Evolutionary conservation across 2,888 invertebrate genomes (phyloP).

Genomic region (Cecidostiba fungosa): DNA sequence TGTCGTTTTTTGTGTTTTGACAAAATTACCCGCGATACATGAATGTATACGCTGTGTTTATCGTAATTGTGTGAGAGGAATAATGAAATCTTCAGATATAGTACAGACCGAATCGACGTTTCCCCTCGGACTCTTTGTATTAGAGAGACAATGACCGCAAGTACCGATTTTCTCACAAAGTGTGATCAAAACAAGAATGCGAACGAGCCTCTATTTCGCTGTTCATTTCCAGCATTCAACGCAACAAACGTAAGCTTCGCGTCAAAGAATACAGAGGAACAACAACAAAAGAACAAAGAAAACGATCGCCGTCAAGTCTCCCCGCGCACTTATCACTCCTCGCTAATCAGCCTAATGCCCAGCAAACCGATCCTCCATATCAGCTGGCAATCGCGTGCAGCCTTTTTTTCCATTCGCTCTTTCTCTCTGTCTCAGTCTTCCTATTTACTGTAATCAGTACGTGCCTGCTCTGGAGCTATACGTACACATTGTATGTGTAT

Average conservation of each 20-base stretch:
- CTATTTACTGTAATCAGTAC: slow-evolving; percentile 33
- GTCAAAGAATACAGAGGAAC: background rate
- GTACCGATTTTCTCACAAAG: background rate
- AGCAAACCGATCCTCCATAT: slow-evolving; percentile 12
- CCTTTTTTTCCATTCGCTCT: background rate
- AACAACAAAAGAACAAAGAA: slow-evolving; percentile 14
- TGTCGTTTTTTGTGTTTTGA: background rate
- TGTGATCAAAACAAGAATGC: too few species aligned
- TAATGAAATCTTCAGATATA: too few species aligned
- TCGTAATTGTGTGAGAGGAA: too few species aligned
- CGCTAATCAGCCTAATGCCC: background rate
- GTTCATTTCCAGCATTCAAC: too few species aligned
- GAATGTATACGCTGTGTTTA: too few species aligned
- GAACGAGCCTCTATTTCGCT: too few species aligned
- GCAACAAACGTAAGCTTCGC: too few species aligned
- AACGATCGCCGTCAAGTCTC: background rate
- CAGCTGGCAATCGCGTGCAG: slow-evolving; percentile 19
- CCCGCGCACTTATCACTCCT: background rate
- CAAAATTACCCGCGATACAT: background rate
- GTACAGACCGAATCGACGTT: too few species aligned
- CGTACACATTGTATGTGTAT: background rate
- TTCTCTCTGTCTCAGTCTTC: slow-evolving; percentile 25
- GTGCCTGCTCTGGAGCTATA: background rate
- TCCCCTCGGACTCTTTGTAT: too few species aligned
- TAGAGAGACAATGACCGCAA: too few species aligned